phyloP scores from a whole-genome alignment of 2,797 vertebrate genomes.

The Acrocephalus scirpaceus region DNA sequence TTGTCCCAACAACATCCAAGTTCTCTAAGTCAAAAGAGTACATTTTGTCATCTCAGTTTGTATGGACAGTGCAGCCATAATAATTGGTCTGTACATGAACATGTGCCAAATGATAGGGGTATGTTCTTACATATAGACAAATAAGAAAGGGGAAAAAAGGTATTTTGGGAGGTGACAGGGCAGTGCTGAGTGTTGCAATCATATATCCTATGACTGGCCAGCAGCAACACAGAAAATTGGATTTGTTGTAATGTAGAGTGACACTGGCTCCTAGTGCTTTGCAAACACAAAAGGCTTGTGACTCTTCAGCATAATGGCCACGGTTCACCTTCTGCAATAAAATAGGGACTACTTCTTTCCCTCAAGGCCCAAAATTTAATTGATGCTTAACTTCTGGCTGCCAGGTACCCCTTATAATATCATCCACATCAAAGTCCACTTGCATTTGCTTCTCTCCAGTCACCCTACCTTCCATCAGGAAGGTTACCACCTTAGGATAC shows the following conservation, averaged over 20 bases:
- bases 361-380: not conserved
- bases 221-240: not conserved
- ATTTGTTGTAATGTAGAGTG: not conserved
- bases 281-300: not conserved
- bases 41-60: not conserved
- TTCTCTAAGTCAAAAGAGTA: not conserved
- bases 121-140: not conserved
- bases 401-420: not conserved
- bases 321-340: not conserved
- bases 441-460: not conserved
- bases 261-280: not conserved
- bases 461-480: not conserved
- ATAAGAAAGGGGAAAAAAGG: not conserved
- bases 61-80: not conserved
- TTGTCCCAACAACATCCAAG: not conserved
- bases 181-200: not conserved
- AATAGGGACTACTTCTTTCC: not conserved
- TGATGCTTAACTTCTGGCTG: not conserved
- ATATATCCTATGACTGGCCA: not conserved
- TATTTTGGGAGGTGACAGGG: not conserved
- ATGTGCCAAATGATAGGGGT: not conserved
- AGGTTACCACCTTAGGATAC: not conserved
- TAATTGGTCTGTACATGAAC: not conserved
- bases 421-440: not conserved
- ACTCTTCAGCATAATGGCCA: not conserved